Evolutionary conservation across 1,140 invertebrate species (phyloP), one percentile per base, ranked within the genome.

Genomic region (Globodera ellingtonae): DNA sequence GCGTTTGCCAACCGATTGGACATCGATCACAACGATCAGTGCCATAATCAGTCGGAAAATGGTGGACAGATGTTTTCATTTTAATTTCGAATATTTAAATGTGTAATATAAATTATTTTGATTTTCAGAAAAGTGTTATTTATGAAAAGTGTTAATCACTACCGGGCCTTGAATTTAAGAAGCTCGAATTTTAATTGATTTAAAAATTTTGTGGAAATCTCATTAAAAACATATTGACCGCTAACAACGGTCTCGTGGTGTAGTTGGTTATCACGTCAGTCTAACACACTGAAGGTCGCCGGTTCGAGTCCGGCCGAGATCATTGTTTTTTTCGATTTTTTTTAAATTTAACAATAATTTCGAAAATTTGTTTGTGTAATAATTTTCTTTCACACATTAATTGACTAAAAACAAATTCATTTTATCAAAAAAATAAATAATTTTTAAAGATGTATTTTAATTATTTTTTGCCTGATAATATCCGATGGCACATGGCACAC

Each of bases 401-500:
- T 35, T 35, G 59, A 2, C 59, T 65, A 21, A 21, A 21, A 13
- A 65, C 59, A 65, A 62, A 15, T 62, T n/a, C n/a, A n/a, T n/a
- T 13, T 13, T 13, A 62, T 1, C 13, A 62, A 62, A 62, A 1
- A n/a, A 62, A n/a, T 15, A n/a, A 3, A 15, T 13, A 21, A 74
- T 74, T 7, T 10, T 65, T n/a, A n/a, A 35, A 35, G 35, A 3
- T 35, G 35, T 35, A 35, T 35, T 35, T 35, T 35, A 35, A 35
- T 35, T 35, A 35, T 35, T 65, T 44, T 4, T 18, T 78, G 67
- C 79, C 79, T 80, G 50, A 59, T 80, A 80, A 52, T 47, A 80
- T 18, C 79, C 79, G n/a, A 80, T 9, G n/a, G 62, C 35, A 50
- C 79, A 80, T 13, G 62, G 50, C 44, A 69, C 35, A 48, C 79